These are phyloP conservation scores for Hemistola chrysoprasaria DNA, from an alignment of 2,888 invertebrate genomes.

Conservation along the genomic window DNA sequence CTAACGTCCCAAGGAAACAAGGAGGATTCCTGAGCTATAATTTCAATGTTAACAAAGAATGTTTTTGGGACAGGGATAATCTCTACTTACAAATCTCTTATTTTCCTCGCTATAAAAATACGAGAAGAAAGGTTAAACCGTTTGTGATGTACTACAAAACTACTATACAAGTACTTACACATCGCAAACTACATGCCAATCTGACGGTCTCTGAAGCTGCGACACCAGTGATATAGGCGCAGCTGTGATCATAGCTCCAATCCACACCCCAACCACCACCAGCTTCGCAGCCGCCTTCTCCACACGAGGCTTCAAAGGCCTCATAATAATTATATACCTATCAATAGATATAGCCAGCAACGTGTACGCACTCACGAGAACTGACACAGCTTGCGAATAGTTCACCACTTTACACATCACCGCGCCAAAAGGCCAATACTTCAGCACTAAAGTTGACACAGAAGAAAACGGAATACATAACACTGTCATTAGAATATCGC, in stretches of 20 bases:
- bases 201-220: slow-evolving; percentile 82
- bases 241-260: slow-evolving; percentile 26
- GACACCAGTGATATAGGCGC: slow-evolving; percentile 74
- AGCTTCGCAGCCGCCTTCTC: slow-evolving; percentile 86
- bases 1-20: too few relatives aligned
- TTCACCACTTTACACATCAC: slow-evolving; percentile 91
- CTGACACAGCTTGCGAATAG: slow-evolving; percentile 90
- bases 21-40: too few relatives aligned
- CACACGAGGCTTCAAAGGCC: slow-evolving; percentile 91
- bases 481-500: slow-evolving; percentile 93
- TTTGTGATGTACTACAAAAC: too few relatives aligned
- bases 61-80: too few relatives aligned
- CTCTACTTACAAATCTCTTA: too few relatives aligned
- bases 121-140: too few relatives aligned
- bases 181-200: slow-evolving; percentile 54
- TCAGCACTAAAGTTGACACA: slow-evolving; percentile 88
- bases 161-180: too few relatives aligned
- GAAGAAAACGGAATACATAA: slow-evolving; percentile 96
- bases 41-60: too few relatives aligned
- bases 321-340: slow-evolving; percentile 94
- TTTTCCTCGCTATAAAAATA: too few relatives aligned
- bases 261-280: slow-evolving; percentile 87
- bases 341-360: slow-evolving; percentile 94
- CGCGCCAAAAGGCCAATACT: slow-evolving; percentile 94
- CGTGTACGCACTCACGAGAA: slow-evolving; percentile 93